These are phyloP conservation scores for Aurelia sp. DNA, from an alignment of 30 jellyfish, hydroid and myxozoan species.

Conservation along the genomic window DNA sequence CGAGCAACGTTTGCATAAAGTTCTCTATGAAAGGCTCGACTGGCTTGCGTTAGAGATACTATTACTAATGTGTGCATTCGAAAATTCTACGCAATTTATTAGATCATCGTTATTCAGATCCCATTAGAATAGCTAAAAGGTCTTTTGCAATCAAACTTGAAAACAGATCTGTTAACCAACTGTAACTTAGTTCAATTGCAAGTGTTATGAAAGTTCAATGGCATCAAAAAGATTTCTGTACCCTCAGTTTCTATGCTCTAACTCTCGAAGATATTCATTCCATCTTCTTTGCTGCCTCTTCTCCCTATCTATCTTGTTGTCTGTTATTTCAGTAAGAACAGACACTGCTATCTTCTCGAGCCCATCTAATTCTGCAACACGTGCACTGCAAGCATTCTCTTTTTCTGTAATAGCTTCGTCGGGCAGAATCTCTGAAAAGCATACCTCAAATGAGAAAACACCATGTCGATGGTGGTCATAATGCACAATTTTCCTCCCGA, in stretches of 20 bases:
- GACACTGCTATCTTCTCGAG: constrained; percentile 19
- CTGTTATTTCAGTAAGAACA: constrained; percentile 1
- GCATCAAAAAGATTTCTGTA: too few relatives aligned
- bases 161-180: too few relatives aligned
- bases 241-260: neutral
- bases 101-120: too few relatives aligned
- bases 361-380: neutral
- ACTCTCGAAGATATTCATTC: constrained; percentile 35
- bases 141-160: too few relatives aligned
- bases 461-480: constrained; percentile 11
- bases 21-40: too few relatives aligned
- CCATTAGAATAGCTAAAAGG: too few relatives aligned
- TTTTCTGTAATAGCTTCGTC: neutral
- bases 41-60: too few relatives aligned
- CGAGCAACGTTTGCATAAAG: too few relatives aligned
- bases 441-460: constrained; percentile 9
- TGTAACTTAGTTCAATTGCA: too few relatives aligned
- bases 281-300: constrained; percentile 34
- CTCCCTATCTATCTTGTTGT: neutral
- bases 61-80: too few relatives aligned
- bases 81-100: too few relatives aligned
- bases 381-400: neutral
- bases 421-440: constrained; percentile 1
- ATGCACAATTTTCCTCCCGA: constrained; percentile 9
- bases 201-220: too few relatives aligned